Evolutionary conservation across 2,113 vertebrate species (phyloP).

Genomic region (Nesoenas mayeri): DNA sequence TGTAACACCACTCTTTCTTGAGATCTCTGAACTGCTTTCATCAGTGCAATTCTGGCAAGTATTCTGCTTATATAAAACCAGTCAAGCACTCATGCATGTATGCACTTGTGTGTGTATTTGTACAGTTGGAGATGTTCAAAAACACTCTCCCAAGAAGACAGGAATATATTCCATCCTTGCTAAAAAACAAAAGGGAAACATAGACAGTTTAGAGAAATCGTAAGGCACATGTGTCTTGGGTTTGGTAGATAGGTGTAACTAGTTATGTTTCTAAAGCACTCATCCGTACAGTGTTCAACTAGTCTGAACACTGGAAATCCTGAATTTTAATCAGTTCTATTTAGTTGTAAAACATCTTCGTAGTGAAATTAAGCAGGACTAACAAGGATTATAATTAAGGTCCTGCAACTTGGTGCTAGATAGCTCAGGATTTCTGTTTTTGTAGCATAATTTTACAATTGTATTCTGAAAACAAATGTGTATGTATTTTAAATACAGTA

Average conservation of each 20-base stretch:
- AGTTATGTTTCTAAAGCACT: background rate
- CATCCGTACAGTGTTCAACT: background rate
- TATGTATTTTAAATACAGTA: background rate
- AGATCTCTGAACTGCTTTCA: background rate
- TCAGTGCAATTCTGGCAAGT: background rate
- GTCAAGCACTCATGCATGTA: background rate
- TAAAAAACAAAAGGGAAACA: background rate
- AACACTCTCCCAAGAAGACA: background rate
- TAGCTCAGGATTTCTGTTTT: background rate
- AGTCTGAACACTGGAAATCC: background rate
- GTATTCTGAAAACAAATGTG: background rate
- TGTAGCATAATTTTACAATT: background rate
- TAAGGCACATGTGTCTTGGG: accelerated
- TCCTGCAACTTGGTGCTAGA: background rate
- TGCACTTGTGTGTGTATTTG: background rate
- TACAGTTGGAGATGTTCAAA: background rate
- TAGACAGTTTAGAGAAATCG: background rate
- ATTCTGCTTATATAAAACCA: background rate
- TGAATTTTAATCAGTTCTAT: background rate
- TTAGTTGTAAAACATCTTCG: background rate
- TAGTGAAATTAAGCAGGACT: background rate
- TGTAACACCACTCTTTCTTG: accelerated
- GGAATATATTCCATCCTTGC: background rate
- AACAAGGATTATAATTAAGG: background rate
- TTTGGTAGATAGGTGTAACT: background rate